These are phyloP conservation scores for Antennarius maculatus DNA, from an alignment of 2,797 vertebrate species.

Conservation along the genomic window DNA sequence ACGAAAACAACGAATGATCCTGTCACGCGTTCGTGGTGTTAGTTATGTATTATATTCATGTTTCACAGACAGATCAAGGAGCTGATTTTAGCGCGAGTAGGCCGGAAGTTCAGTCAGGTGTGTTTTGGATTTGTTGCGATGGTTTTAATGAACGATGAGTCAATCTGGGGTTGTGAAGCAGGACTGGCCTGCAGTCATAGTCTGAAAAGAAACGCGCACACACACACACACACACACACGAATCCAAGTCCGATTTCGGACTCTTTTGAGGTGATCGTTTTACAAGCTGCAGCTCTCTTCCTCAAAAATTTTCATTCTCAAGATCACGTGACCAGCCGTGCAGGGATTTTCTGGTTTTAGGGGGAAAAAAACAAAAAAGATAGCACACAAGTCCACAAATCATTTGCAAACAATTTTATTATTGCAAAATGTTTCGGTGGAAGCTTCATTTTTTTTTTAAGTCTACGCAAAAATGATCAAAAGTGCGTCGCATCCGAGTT, in stretches of 20 bases:
- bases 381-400: conserved; percentile 7
- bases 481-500: conserved; percentile 45
- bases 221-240: conserved; percentile 1
- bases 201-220: conserved; percentile 51
- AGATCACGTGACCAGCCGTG: background rate
- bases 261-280: conserved; percentile 23
- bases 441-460: conserved; percentile 49
- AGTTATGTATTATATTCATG: too few species aligned
- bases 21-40: too few species aligned
- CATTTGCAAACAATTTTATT: conserved; percentile 74
- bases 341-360: background rate
- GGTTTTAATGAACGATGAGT: background rate
- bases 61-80: too few species aligned
- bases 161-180: background rate
- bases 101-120: background rate
- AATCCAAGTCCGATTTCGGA: conserved; percentile 33
- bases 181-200: conserved; percentile 4
- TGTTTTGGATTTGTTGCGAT: background rate
- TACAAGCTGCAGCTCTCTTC: background rate
- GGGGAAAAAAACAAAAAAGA: conserved; percentile 17
- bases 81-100: too few species aligned
- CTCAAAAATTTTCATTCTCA: background rate
- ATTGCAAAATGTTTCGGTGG: conserved; percentile 71
- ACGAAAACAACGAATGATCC: too few species aligned
- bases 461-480: conserved; percentile 60